Evolutionary conservation across 2,113 vertebrate species (phyloP).

Genomic region (Sceloporus tristichus): DNA sequence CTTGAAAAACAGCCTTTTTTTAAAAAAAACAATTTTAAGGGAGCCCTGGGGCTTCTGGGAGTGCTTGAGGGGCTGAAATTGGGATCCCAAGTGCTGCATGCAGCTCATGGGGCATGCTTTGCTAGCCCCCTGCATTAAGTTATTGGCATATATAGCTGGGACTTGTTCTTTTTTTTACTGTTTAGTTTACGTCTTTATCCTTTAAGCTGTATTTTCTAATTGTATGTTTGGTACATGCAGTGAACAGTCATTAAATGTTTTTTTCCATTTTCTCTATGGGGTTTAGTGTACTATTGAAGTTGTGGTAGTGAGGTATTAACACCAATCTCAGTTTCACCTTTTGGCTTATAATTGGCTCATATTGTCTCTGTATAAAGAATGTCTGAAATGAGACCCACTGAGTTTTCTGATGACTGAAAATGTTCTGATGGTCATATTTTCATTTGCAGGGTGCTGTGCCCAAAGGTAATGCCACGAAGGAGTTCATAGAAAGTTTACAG

Average conservation of each 20-base stretch:
- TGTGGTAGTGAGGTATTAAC: not conserved
- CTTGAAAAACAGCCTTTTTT: too few relatives aligned
- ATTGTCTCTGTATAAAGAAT: not conserved
- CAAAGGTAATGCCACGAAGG: constrained; percentile 98
- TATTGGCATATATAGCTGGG: not conserved
- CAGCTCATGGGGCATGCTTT: too few relatives aligned
- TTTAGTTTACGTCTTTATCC: not conserved
- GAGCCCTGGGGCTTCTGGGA: too few relatives aligned
- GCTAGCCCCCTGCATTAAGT: not conserved
- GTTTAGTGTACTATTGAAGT: not conserved
- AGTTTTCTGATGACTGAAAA: not conserved
- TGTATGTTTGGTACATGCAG: not conserved
- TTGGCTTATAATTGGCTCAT: not conserved
- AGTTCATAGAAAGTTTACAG: constrained; percentile 98
- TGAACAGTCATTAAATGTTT: not conserved
- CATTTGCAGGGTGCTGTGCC: constrained; percentile 91
- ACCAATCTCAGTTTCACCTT: not conserved
- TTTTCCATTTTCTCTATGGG: not conserved
- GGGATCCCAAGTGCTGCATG: too few relatives aligned
- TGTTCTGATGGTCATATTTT: constrained; percentile 3
- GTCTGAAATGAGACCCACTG: not conserved
- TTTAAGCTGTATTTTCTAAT: not conserved
- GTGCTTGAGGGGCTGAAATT: too few relatives aligned
- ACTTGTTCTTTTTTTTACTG: not conserved
- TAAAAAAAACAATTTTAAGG: too few relatives aligned